Conservation (phyloP, 1,140 invertebrate genomes). For the Pachypeltis micranthus region DNA sequence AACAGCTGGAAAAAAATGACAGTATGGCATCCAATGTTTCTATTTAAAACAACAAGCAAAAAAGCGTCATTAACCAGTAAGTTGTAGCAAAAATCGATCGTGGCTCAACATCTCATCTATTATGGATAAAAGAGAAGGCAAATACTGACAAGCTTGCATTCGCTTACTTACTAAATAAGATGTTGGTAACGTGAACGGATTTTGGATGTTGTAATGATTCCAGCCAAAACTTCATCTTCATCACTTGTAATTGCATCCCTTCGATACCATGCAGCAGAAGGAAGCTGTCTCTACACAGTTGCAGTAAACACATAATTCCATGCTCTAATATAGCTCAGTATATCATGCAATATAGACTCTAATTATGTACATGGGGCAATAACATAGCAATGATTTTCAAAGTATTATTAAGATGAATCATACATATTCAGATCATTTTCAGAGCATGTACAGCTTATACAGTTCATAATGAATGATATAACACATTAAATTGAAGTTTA, state of each 20-base stretch:
- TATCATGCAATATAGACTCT: constrained; percentile 25
- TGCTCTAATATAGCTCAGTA: constrained; percentile 15
- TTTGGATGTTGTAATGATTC: constrained; percentile 22
- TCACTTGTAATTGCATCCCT: constrained; percentile 40
- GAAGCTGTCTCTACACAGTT: constrained; percentile 17
- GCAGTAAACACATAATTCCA: constrained; percentile 19
- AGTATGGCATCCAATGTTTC: background rate
- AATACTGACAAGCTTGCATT: background rate
- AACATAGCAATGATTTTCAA: too few relatives aligned
- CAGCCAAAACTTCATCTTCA: constrained; percentile 37
- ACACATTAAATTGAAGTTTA: too few relatives aligned
- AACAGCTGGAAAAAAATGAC: too few relatives aligned
- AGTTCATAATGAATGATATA: too few relatives aligned
- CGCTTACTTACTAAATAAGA: constrained; percentile 24
- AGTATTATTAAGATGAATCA: too few relatives aligned
- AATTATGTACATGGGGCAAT: too few relatives aligned
- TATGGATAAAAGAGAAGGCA: background rate
- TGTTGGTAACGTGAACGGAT: constrained; percentile 13
- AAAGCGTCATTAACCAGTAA: background rate
- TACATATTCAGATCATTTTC: too few relatives aligned
- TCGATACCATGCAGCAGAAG: constrained; percentile 29
- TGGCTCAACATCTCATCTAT: too few relatives aligned
- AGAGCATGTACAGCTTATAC: too few relatives aligned
- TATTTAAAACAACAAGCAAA: background rate
- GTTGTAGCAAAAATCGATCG: too few relatives aligned